Evolutionary conservation across 64 coral and sea anemone genomes (phyloP), one percentile per base, ranked within the genome.

Genomic region (Montipora cactus): DNA sequence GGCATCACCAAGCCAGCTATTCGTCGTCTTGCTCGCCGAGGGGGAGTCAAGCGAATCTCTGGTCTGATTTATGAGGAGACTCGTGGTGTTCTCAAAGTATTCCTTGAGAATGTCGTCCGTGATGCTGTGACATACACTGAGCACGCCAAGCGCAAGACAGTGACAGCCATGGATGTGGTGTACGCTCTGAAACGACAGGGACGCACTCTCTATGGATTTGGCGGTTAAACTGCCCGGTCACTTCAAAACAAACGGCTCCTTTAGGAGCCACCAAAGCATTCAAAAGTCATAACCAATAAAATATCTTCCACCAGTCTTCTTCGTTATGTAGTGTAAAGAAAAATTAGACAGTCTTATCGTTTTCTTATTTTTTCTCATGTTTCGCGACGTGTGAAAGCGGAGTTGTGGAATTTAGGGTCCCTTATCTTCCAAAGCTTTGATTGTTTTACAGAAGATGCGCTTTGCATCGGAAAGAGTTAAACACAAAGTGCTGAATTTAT

Each of bases 181-280:
- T 93, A 93, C 75, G 91, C 91, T 87, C 50, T 93, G 53, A 93
- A 93, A 79, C 82, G 91, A 16, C 91, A 93, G 76, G 91, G 91
- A 86, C 91, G 91, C 68, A 93, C 91, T 74, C 59, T 93, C 73
- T 93, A 93, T 75, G 91, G 91, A 87, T 93, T 93, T 87, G 91
- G 91, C 84, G 91, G 91, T 80, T 93, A 93, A 37, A 61, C 8
- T 45, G 0, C 9, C 5, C 37, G 5, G 10, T 76, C 22, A 8
- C 28, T 10, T 16, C 23, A 66, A 37, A 83, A 83, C 81, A 66
- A 83, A 67, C 81, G 81, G 80, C 80, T 83, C 81, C 58, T 67
- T 83, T 83, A 67, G 81, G 81, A 83, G 81, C 81, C 81, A 83
- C 81, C 81, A 83, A 67, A 67, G 67, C 81, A 46, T 16, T 47